A percentile compares a stretch with the other conserved stretches of the same genome.
Evolutionary conservation across 2,888 invertebrate genomes (phyloP).

Genomic region (Masnerella sp.): DNA sequence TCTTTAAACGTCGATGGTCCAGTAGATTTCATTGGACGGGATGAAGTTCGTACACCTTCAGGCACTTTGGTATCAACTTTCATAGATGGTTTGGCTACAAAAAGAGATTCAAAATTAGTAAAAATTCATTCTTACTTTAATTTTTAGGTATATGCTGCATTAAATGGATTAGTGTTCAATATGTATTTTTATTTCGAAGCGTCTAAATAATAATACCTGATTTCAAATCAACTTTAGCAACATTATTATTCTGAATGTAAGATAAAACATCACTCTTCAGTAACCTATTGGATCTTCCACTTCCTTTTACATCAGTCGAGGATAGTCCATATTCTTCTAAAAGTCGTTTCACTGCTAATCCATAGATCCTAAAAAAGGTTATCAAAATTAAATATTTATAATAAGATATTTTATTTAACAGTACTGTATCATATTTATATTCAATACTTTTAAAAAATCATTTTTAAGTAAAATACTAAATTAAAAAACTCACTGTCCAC

Average conservation of each 20-base stretch:
- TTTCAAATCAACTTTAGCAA: slow-evolving; percentile 74
- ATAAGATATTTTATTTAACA: not conserved
- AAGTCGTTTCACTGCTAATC: slow-evolving; percentile 82
- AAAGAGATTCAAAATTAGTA: not conserved
- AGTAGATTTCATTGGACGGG: slow-evolving; percentile 58
- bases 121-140: too few species aligned
- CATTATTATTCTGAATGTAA: slow-evolving; percentile 77
- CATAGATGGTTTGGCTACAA: slow-evolving; percentile 16
- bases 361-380: slow-evolving; percentile 73
- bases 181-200: not conserved
- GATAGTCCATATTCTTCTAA: slow-evolving; percentile 80
- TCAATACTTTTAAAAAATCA: not conserved
- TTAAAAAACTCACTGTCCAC: slow-evolving; percentile 69
- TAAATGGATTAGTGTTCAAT: not conserved
- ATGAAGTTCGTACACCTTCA: slow-evolving; percentile 44
- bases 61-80: slow-evolving; percentile 11
- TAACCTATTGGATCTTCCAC: slow-evolving; percentile 81
- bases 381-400: not conserved
- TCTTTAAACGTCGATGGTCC: slow-evolving; percentile 78
- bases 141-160: too few species aligned
- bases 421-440: not conserved
- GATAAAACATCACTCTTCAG: slow-evolving; percentile 81
- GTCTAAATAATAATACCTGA: slow-evolving; percentile 63
- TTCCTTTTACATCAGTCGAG: slow-evolving; percentile 77
- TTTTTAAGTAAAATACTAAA: slow-evolving; percentile 5